phyloP scores from a whole-genome alignment of 2,888 invertebrate species.

The Cantharis lateralis region DNA sequence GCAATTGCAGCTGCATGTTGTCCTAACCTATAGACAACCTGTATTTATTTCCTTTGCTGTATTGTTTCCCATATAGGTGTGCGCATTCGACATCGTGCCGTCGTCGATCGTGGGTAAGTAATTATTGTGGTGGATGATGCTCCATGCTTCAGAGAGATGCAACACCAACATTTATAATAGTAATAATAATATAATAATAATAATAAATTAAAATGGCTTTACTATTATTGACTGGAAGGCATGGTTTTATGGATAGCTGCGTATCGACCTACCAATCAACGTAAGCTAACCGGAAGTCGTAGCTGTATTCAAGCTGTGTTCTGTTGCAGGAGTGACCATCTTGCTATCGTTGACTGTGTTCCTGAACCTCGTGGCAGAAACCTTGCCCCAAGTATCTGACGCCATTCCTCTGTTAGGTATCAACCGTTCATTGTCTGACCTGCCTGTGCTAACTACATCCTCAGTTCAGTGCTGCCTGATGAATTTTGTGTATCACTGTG shows the following conservation, averaged over 20 bases:
- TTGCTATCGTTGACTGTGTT: slow-evolving; percentile 99
- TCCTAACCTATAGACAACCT: slow-evolving; percentile 27
- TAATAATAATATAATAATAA: slow-evolving; percentile 4
- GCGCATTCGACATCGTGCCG: slow-evolving; percentile 14
- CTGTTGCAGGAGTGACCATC: slow-evolving; percentile 97
- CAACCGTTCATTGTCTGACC: slow-evolving; percentile 59
- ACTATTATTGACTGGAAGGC: background rate
- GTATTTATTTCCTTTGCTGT: slow-evolving; percentile 10
- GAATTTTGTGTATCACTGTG: slow-evolving; percentile 55
- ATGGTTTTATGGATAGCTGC: background rate
- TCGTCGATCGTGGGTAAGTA: slow-evolving; percentile 25
- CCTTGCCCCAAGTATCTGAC: slow-evolving; percentile 99
- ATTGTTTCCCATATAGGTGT: slow-evolving; percentile 15
- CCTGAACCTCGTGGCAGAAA: slow-evolving; percentile 99
- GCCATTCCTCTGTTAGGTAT: slow-evolving; percentile 99
- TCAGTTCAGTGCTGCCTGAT: slow-evolving; percentile 55
- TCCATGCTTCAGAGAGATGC: slow-evolving; percentile 4
- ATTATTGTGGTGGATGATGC: slow-evolving; percentile 8
- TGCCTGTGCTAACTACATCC: slow-evolving; percentile 58
- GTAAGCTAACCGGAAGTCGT: slow-evolving; percentile 6
- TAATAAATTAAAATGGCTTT: background rate
- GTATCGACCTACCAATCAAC: background rate
- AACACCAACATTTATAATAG: background rate
- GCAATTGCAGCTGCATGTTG: slow-evolving; percentile 39
- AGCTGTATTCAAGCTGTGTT: slow-evolving; percentile 63